Base-by-base conservation (phyloP, 2,888 invertebrate genomes). In the Adela reaumurella region DNA sequence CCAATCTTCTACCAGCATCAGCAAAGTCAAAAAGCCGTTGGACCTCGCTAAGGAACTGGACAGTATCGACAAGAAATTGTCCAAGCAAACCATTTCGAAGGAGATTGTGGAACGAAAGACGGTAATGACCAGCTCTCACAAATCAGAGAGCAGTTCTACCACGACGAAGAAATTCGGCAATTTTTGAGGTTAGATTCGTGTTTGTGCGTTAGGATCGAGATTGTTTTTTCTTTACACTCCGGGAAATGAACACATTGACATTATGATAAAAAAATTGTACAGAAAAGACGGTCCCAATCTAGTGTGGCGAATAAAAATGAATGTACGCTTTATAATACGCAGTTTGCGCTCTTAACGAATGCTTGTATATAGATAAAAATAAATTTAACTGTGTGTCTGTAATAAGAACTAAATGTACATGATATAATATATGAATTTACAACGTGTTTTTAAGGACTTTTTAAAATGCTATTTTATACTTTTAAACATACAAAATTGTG, bases 101-200 rank as follows among this genome's bases (percentile, higher is more conserved):
- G 86, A 87, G 54, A 83, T 85, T 1, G 83, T 86, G 17, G 87
- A 88, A 55, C 82, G 84, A 62, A 85, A 86, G 59, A 87, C 86
- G 0, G 82, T 87, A 0, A 86, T 85, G 60, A 87, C 83, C 53
- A 84, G 84, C 46, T 83, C 82, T 2, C 83, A 82, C 50, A 83
- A 81, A 52, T 81, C 82, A 0, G 83, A 83, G 52, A 72, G 74
- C 14, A 81, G 81, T 45, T 82, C 81, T 0, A 82, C 81, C 0
- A 77, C 82, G 44, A 82, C 81, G n/a, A 80, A 80, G 65, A 80
- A 80, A 53, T 80, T 80, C 48, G 80, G 79, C 52, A 80, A 80
- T 55, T 73, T 71, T 52, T 77, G 61, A 62, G 35, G 35, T 35
- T 35, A 35, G 35, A 35, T 3, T 11, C n/a, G 17, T 16, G 45